phyloP scores from a whole-genome alignment of 2,797 vertebrate species.

The Hydrocynus forskahlii region DNA sequence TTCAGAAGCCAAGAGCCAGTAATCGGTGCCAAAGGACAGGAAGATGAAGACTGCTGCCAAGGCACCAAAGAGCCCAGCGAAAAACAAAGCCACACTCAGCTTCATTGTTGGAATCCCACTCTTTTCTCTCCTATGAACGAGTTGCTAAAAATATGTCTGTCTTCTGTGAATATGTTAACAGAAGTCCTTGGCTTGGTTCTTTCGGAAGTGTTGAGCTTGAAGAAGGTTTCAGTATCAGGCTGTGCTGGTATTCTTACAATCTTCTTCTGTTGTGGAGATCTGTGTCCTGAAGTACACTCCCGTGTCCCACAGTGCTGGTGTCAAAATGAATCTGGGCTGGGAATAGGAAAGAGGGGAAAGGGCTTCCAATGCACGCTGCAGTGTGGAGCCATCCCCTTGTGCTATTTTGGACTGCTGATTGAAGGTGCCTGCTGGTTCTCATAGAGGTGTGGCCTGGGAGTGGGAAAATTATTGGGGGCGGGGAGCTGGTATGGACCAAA shows the following conservation, averaged over 20 bases:
- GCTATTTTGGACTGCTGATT: constrained; percentile 91
- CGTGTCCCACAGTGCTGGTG: constrained; percentile 49
- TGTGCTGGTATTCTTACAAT: not conserved
- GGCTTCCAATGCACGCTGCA: constrained; percentile 66
- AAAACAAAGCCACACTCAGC: constrained; percentile 89
- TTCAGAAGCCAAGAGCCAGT: constrained; percentile 94
- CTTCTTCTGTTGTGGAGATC: not conserved
- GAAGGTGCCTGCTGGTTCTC: constrained; percentile 76
- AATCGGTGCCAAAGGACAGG: constrained; percentile 95
- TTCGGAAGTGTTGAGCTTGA: not conserved
- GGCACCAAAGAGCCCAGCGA: constrained; percentile 93
- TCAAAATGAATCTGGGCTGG: constrained; percentile 59
- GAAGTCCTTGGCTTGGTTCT: constrained; percentile 4
- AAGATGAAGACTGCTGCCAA: constrained; percentile 88
- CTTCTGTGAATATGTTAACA: not conserved
- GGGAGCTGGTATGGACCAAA: constrained; percentile 72
- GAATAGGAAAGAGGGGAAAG: constrained; percentile 49
- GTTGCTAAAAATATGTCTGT: not conserved
- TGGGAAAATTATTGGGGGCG: constrained; percentile 55
- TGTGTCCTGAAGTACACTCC: constrained; percentile 21
- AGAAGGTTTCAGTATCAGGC: constrained; percentile 1
- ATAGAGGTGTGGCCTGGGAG: constrained; percentile 50
- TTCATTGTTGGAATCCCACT: constrained; percentile 79
- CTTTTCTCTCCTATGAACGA: not conserved
- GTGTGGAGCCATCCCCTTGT: constrained; percentile 68